phyloP scores from a whole-genome alignment of 1,140 invertebrate genomes.

The Radopholus similis region DNA sequence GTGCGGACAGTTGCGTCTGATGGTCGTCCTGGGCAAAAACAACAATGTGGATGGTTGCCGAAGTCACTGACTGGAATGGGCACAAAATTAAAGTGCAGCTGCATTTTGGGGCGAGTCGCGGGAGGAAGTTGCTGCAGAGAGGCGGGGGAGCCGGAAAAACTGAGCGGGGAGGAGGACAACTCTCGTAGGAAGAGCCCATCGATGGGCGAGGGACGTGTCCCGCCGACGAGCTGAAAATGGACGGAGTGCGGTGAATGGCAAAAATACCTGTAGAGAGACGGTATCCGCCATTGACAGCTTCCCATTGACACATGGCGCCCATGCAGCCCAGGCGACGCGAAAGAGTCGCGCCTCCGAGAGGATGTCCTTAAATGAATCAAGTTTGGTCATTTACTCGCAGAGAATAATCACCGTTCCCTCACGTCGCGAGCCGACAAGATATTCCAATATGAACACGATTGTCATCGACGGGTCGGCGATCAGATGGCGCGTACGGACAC shows the following conservation, averaged over 20 bases:
- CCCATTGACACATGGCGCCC: slow-evolving; percentile 26
- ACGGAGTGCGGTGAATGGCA: no score
- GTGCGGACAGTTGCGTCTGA: neutral
- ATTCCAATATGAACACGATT: slow-evolving; percentile 34
- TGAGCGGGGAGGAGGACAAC: slow-evolving; percentile 7
- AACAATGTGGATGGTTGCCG: neutral
- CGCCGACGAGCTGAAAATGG: slow-evolving; percentile 30
- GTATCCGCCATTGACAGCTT: slow-evolving; percentile 38
- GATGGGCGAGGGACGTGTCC: slow-evolving; percentile 38
- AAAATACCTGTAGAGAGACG: slow-evolving; percentile 24
- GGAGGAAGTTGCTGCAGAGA: neutral
- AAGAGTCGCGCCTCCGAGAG: slow-evolving; percentile 25
- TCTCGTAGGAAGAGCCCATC: slow-evolving; percentile 32
- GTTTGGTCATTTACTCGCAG: neutral
- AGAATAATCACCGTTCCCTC: slow-evolving; percentile 9
- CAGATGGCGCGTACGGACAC: slow-evolving; percentile 16
- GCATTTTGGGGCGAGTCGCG: slow-evolving; percentile 5
- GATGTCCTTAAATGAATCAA: slow-evolving; percentile 13
- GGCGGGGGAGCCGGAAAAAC: neutral
- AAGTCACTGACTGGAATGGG: neutral
- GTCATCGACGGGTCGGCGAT: slow-evolving; percentile 34
- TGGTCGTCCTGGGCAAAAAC: neutral
- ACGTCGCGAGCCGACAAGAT: slow-evolving; percentile 27
- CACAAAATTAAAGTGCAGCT: slow-evolving; percentile 12
- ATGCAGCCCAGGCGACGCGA: slow-evolving; percentile 38